A percentile compares a stretch with the other conserved stretches of the same genome.
Conservation (phyloP, 2,113 vertebrate species). For the Agapornis roseicollis region DNA sequence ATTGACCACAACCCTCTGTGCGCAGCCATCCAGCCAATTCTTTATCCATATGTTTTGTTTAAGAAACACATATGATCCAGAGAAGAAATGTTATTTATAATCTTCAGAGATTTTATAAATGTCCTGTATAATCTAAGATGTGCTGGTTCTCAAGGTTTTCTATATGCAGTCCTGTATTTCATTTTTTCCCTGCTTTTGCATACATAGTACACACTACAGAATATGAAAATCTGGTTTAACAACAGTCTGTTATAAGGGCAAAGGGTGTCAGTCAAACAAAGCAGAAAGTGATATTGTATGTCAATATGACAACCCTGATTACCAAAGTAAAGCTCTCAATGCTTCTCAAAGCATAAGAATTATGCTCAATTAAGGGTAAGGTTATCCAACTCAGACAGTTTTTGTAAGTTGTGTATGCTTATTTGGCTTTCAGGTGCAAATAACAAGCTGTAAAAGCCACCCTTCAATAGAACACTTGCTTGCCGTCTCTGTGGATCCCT, state of each 20-base stretch:
- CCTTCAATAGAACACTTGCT: neutral
- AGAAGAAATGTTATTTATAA: neutral
- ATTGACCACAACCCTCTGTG: neutral
- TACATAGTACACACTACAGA: neutral
- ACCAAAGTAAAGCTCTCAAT: neutral
- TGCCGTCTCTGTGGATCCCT: neutral
- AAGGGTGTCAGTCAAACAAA: neutral
- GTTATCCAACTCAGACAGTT: neutral
- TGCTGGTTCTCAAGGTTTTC: neutral
- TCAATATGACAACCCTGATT: neutral
- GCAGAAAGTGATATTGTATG: neutral
- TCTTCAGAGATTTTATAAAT: neutral
- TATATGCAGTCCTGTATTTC: neutral
- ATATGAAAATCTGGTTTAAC: neutral
- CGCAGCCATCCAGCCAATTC: neutral
- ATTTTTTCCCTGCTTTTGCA: neutral
- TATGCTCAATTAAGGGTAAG: conserved; percentile 28
- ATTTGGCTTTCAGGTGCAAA: conserved; percentile 16
- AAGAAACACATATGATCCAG: neutral
- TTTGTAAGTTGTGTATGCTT: neutral
- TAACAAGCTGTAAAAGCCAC: neutral
- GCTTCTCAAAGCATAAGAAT: neutral
- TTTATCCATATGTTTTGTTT: neutral
- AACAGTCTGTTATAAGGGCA: neutral
- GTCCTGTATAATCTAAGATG: neutral